Evolutionary conservation across 2,888 invertebrate genomes (phyloP), one percentile per base, ranked within the genome.

Genomic region (Cerceris rybyensis): DNA sequence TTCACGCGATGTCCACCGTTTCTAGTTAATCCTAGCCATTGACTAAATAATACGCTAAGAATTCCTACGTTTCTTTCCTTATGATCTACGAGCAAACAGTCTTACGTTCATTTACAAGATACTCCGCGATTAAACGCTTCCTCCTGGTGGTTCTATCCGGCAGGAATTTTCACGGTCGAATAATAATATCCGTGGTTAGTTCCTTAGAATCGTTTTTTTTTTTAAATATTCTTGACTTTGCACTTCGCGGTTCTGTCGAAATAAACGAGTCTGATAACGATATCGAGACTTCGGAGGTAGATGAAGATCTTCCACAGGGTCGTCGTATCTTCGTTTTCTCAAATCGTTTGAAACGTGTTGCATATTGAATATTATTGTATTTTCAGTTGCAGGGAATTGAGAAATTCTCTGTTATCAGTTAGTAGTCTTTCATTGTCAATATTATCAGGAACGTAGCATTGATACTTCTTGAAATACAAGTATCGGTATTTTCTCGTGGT

Each of bases 11-110:
- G 52, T 69, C 69, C 41, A 46, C 57, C 59, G 28, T 54, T 9
- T 67, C 54, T 73, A 77, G 49, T 60, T 77, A 77, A 28, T 28
- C 70, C 80, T 82, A 85, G 80, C 77, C 86, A 80, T 73, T 52
- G 57, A 78, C 80, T 82, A 82, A 68, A 67, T 58, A 28, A 52
- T 60, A 78, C 67, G 49, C 41, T 69, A 46, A 61, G 63, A 60
- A 59, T 59, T 58, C 17, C 60, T 61, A 77, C 58, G 43, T 69
- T 80, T 28, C 49, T 58, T 78, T 43, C 68, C 55, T 80, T 78
- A 75, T 54, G 17, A 66, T 41, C 74, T 75, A 78, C 59, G 46
- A 28, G 41, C 64, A 43, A 70, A 72, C 57, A 75, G 81, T 80
- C 69, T 66, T 72, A 28, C 11, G 49, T 68, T 50, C 50, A 49